Evolutionary conservation across 2,797 vertebrate species (phyloP).

Genomic region (Balearica regulorum): DNA sequence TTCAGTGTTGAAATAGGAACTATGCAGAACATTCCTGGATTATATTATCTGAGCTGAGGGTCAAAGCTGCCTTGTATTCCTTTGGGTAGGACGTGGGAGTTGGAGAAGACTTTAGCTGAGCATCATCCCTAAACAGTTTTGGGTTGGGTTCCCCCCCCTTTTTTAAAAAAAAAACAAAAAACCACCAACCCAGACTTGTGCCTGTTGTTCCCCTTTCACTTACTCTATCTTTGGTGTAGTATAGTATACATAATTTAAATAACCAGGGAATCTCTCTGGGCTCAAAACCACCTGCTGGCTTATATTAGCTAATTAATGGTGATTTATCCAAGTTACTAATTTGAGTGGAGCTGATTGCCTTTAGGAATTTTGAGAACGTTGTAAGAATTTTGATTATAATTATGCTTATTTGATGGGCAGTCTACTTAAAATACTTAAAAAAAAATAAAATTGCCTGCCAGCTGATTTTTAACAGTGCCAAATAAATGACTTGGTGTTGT

Average conservation of each 20-base stretch:
- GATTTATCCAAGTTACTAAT: conserved; percentile 97
- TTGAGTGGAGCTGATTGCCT: conserved; percentile 88
- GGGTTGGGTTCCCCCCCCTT: neutral
- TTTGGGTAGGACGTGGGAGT: conserved; percentile 77
- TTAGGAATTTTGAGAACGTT: conserved; percentile 85
- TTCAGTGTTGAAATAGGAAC: conserved; percentile 73
- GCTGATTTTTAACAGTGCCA: conserved; percentile 77
- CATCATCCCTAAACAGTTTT: conserved; percentile 68
- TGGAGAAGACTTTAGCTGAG: conserved; percentile 75
- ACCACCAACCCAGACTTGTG: conserved; percentile 54
- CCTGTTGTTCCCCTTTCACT: conserved; percentile 82
- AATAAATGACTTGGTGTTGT: conserved; percentile 74
- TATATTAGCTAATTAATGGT: conserved; percentile 99
- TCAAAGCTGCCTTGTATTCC: conserved; percentile 83
- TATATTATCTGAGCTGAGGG: conserved; percentile 73
- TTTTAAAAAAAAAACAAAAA: neutral
- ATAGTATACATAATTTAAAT: conserved; percentile 95
- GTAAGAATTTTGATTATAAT: conserved; percentile 91
- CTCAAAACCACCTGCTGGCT: conserved; percentile 94
- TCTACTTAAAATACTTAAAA: conserved; percentile 79
- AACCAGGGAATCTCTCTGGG: conserved; percentile 90
- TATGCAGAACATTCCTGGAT: conserved; percentile 3
- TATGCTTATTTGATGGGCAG: conserved; percentile 89
- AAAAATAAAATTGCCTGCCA: conserved; percentile 74
- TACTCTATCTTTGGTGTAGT: conserved; percentile 81